Percentiles rank a stretch among this genome's conserved stretches.
Conservation (phyloP, 2,888 invertebrate genomes). For the Drosophila ezoana region DNA sequence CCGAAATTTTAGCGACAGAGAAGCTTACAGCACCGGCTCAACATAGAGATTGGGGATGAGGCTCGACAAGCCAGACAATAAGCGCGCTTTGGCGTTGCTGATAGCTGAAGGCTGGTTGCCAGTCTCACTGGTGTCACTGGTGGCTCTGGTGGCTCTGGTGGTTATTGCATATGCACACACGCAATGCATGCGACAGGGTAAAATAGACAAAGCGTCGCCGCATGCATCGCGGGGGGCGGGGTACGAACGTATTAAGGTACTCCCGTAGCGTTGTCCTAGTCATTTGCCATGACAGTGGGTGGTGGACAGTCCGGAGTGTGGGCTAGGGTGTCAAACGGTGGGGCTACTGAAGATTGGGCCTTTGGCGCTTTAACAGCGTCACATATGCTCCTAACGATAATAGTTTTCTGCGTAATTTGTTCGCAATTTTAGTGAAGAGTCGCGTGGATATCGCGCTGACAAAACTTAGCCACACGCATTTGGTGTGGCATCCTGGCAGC, state of each 20-base stretch:
- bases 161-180: conserved; percentile 64
- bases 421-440: conserved; percentile 68
- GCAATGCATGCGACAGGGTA: conserved; percentile 51
- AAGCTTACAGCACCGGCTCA: conserved; percentile 25
- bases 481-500: conserved; percentile 19
- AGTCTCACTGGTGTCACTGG: not conserved
- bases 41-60: conserved; percentile 10
- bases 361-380: conserved; percentile 68
- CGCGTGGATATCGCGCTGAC: conserved; percentile 54
- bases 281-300: conserved; percentile 42
- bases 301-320: not conserved
- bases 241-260: conserved; percentile 66
- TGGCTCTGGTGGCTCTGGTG: conserved; percentile 35
- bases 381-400: conserved; percentile 84
- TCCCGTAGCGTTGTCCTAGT: conserved; percentile 60
- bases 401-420: conserved; percentile 85
- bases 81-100: conserved; percentile 56
- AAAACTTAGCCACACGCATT: conserved; percentile 52
- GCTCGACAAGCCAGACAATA: conserved; percentile 62
- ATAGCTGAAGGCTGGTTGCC: conserved; percentile 28
- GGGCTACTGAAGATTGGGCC: conserved; percentile 35
- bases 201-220: conserved; percentile 62
- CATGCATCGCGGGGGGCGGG: conserved; percentile 22
- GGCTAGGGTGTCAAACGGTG: not conserved
- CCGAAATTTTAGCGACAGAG: conserved; percentile 67